These are phyloP conservation scores for Holothuria leucospilota DNA, from an alignment of 53 echinoderm and acorn worm genomes.

Conservation along the genomic window DNA sequence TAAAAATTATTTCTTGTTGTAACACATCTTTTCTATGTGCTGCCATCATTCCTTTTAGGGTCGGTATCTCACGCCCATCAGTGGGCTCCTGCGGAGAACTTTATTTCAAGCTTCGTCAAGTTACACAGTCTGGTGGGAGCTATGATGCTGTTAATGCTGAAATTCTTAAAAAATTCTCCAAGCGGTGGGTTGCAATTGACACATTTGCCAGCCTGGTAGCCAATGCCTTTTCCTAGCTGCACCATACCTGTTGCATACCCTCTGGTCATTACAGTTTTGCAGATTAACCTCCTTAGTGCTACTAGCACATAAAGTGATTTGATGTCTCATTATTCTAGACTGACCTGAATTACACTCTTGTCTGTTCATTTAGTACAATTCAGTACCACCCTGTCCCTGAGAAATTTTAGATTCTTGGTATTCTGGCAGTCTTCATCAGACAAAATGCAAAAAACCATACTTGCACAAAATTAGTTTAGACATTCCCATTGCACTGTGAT, in stretches of 20 bases:
- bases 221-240: slow-evolving; percentile 37
- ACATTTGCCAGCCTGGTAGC: slow-evolving; percentile 35
- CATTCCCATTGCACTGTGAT: too few relatives aligned
- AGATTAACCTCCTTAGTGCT: too few relatives aligned
- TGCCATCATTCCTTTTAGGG: slow-evolving; percentile 26
- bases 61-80: slow-evolving; percentile 50
- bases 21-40: slow-evolving; percentile 6
- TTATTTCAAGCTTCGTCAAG: slow-evolving; percentile 42
- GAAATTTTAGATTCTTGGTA: too few relatives aligned
- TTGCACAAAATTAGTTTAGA: too few relatives aligned
- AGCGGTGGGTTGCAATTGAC: slow-evolving; percentile 57
- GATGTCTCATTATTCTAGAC: too few relatives aligned
- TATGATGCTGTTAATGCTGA: slow-evolving; percentile 27
- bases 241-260: slow-evolving; percentile 20
- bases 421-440: too few relatives aligned
- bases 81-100: slow-evolving; percentile 53
- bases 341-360: too few relatives aligned
- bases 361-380: too few relatives aligned
- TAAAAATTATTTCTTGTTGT: neutral
- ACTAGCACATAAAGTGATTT: too few relatives aligned
- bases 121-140: slow-evolving; percentile 20
- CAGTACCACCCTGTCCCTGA: too few relatives aligned
- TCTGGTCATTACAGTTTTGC: neutral
- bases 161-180: slow-evolving; percentile 49
- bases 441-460: too few relatives aligned